phyloP scores from a whole-genome alignment of 2,113 vertebrate species.

The Petroica traversi region DNA sequence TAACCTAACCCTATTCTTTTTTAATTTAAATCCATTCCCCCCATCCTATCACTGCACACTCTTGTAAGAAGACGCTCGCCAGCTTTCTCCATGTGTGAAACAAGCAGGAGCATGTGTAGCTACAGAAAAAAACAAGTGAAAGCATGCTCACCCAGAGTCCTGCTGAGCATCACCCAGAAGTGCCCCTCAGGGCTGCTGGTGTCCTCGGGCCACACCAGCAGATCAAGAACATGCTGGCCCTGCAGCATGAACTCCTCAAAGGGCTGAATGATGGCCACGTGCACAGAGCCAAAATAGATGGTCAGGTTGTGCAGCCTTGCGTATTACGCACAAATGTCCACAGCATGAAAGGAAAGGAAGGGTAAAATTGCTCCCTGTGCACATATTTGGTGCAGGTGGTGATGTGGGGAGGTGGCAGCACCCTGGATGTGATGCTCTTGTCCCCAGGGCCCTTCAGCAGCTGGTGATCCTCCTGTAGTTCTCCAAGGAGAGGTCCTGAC shows the following conservation, averaged over 20 bases:
- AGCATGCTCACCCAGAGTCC: slow-evolving; percentile 61
- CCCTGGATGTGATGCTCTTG: slow-evolving; percentile 55
- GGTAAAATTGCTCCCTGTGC: slow-evolving; percentile 40
- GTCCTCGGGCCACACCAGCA: slow-evolving; percentile 64
- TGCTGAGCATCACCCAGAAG: slow-evolving; percentile 71
- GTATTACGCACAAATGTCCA: neutral
- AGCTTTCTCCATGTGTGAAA: neutral
- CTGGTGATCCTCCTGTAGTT: slow-evolving; percentile 62
- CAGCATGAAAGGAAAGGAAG: slow-evolving; percentile 45
- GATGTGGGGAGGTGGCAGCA: slow-evolving; percentile 13
- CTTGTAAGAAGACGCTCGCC: neutral
- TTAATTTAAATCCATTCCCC: neutral
- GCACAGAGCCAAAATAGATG: slow-evolving; percentile 62
- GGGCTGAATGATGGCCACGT: neutral
- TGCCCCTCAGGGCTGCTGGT: slow-evolving; percentile 74
- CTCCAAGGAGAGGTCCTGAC: slow-evolving; percentile 71
- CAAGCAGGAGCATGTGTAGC: neutral
- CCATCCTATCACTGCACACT: neutral
- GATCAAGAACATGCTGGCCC: slow-evolving; percentile 10
- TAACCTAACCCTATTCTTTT: neutral
- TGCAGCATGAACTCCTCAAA: slow-evolving; percentile 37
- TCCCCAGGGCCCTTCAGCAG: slow-evolving; percentile 40
- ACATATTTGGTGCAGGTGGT: slow-evolving; percentile 6
- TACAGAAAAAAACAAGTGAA: neutral
- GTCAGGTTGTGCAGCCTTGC: neutral